Percentiles rank a stretch among this genome's conserved stretches.
These are phyloP conservation scores for Ceratosolen solmsi DNA, from an alignment of 1,140 invertebrate species.

Conservation along the genomic window DNA sequence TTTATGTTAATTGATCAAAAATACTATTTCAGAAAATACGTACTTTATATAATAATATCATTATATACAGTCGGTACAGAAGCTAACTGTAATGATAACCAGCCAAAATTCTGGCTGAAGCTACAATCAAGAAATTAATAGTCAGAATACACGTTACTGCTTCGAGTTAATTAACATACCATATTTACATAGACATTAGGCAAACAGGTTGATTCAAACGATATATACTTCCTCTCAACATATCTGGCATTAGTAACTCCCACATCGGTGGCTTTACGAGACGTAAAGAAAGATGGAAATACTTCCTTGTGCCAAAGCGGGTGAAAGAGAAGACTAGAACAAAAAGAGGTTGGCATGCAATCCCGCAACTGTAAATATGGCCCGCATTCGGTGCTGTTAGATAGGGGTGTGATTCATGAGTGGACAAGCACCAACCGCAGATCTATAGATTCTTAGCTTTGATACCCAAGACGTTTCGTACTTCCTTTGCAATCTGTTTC, in stretches of 20 bases:
- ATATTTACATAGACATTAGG: slow-evolving; percentile 65
- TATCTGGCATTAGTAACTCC: background rate
- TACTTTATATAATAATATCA: background rate
- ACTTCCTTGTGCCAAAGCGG: background rate
- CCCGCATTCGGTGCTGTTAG: background rate
- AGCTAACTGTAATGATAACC: background rate
- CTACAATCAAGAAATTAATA: slow-evolving; percentile 56
- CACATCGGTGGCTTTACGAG: background rate
- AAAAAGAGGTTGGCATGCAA: background rate
- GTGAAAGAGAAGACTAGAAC: background rate
- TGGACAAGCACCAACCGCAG: slow-evolving; percentile 15
- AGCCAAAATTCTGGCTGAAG: background rate
- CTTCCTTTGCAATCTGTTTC: slow-evolving; percentile 3
- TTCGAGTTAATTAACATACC: slow-evolving; percentile 62
- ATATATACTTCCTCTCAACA: slow-evolving; percentile 50
- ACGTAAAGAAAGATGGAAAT: slow-evolving; percentile 30
- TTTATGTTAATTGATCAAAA: background rate
- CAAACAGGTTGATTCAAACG: slow-evolving; percentile 63
- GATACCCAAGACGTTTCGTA: slow-evolving; percentile 41
- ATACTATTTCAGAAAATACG: background rate
- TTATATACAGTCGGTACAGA: background rate
- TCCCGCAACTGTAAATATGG: background rate
- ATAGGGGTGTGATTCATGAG: slow-evolving; percentile 40
- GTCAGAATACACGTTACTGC: slow-evolving; percentile 47
- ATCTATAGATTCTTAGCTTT: slow-evolving; percentile 38